Evolutionary conservation across 2,888 invertebrate species (phyloP).

Genomic region (Panzeria rudis): DNA sequence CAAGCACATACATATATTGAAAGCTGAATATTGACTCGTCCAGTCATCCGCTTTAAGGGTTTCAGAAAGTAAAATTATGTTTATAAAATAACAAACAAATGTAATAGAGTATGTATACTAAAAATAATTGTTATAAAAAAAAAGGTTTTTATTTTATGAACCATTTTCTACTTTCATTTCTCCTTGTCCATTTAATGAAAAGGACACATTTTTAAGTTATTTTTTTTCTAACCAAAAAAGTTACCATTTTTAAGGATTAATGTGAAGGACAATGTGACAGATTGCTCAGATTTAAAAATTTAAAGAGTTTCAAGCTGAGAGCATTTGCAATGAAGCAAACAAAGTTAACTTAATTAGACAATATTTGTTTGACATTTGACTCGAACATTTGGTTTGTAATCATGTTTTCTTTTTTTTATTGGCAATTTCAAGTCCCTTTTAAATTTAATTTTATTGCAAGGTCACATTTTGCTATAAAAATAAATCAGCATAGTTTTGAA

Average conservation of each 20-base stretch:
- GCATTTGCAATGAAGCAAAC: constrained; percentile 3
- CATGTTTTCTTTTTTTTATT: background rate
- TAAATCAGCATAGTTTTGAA: background rate
- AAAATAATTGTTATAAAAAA: background rate
- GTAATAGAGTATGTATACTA: background rate
- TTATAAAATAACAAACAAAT: background rate
- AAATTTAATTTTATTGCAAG: background rate
- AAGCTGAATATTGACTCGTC: no score
- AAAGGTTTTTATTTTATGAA: background rate
- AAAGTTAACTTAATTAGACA: constrained; percentile 25
- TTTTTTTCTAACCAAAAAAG: background rate
- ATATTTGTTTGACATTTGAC: constrained; percentile 31
- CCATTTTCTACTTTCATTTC: background rate
- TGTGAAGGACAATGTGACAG: constrained; percentile 22
- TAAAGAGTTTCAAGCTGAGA: background rate
- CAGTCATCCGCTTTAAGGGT: no score
- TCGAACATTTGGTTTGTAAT: background rate
- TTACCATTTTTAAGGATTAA: background rate
- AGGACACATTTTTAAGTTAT: constrained; percentile 8
- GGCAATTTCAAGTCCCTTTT: background rate
- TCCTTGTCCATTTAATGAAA: background rate
- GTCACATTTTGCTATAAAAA: background rate
- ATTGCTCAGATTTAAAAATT: constrained; percentile 10
- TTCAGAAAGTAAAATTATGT: background rate
- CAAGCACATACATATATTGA: no score